These are phyloP conservation scores for Nasua narica DNA, from an alignment of 2,797 vertebrate genomes.

Conservation along the genomic window DNA sequence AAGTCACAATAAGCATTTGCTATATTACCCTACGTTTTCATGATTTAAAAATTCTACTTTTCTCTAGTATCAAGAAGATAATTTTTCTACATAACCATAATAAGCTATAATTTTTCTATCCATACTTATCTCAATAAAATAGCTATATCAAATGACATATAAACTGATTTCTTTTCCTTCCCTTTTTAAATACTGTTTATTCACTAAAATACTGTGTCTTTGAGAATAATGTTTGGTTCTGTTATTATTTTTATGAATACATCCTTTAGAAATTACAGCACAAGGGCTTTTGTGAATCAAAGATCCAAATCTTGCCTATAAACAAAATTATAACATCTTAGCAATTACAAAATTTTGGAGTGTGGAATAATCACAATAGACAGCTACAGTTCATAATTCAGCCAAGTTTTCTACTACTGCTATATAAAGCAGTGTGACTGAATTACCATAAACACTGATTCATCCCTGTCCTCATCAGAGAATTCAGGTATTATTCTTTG, in stretches of 20 bases:
- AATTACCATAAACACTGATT: not conserved
- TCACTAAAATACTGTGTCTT: not conserved
- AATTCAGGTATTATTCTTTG: not conserved
- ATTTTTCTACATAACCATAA: not conserved
- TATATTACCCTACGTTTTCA: not conserved
- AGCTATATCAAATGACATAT: not conserved
- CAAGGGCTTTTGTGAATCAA: not conserved
- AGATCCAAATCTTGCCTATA: not conserved
- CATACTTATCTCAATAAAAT: not conserved
- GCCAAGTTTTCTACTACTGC: not conserved
- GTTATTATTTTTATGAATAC: not conserved
- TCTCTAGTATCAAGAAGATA: not conserved
- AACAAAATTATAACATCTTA: not conserved
- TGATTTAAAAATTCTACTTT: not conserved
- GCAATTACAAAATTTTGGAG: not conserved
- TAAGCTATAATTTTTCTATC: not conserved
- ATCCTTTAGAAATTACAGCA: not conserved
- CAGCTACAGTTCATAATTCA: not conserved
- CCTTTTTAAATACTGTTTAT: not conserved
- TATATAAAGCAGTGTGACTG: not conserved
- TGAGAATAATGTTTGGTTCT: not conserved
- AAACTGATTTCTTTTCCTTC: not conserved
- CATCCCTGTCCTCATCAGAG: not conserved
- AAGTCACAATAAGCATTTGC: not conserved
- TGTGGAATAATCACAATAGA: not conserved